Base-by-base conservation (phyloP, 2,113 vertebrate genomes). In the Scomber scombrus region DNA sequence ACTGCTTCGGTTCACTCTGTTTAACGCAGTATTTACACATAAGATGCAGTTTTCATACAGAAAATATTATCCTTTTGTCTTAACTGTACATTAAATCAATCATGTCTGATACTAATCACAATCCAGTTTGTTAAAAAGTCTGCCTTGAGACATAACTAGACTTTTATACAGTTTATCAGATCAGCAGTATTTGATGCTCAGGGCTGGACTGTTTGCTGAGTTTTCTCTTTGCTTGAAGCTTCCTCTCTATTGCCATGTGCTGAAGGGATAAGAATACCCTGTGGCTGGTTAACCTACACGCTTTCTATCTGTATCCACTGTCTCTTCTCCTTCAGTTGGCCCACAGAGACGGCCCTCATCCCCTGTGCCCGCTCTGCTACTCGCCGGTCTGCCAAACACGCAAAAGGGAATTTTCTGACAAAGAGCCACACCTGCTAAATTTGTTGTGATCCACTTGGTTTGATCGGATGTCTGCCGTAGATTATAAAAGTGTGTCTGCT, bases 151-250 rank as follows among this genome's bases (percentile, higher is more conserved):
- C 52, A 64, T 6, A 40, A 45, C 18, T 62, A 26, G 71, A 75
- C 68, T 85, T 83, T 88, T 82, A 40, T 50, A 21, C 61, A 75
- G 71, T 88, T 90, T 66, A 75, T 88, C 88, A 79, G 50, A 86
- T 93, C 89, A 91, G 89, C 85, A 69, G 64, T 76, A 87, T 90
- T 85, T 81, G 74, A 75, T 73, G 91, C 91, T 88, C 75, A 75
- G 78, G 88, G 91, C 86, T 78, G 81, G 82, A 81, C 75, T 78
- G 76, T 75, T 68, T 91, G 88, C 91, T 91, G 91, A 91, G 61
- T 92, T 89, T 74, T 74, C 83, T 86, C 75, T 87, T 85, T 73
- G 88, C 89, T 87, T 78, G 75, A 80, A 88, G 85, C 89, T 85
- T 85, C 75, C 40, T 89, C 72, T 83, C 68, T 62, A 62, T 87